phyloP scores from a whole-genome alignment of 2,888 invertebrate genomes.

The Drosophila percnosoma region DNA sequence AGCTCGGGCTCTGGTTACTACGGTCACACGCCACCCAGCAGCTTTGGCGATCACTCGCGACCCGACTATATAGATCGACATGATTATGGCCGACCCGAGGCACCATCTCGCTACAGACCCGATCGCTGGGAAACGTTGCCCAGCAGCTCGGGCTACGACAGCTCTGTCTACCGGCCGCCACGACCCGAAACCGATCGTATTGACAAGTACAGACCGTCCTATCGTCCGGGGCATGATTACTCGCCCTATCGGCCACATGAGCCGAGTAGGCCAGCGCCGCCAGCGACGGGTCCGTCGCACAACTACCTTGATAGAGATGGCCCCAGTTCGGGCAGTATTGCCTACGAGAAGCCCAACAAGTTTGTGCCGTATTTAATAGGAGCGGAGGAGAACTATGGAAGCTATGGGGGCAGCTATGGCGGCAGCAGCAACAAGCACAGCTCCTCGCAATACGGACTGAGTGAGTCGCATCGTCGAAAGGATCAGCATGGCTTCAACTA shows the following conservation, averaged over 20 bases:
- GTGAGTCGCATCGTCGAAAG: constrained; percentile 82
- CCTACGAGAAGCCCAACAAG: constrained; percentile 80
- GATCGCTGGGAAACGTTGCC: constrained; percentile 83
- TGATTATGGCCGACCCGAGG: constrained; percentile 73
- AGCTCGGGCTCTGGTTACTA: constrained; percentile 74
- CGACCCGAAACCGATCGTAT: constrained; percentile 73
- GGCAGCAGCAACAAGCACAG: constrained; percentile 84
- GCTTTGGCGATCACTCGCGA: constrained; percentile 75
- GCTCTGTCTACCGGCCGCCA: constrained; percentile 68
- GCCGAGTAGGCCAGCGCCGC: constrained; percentile 47
- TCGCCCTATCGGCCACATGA: constrained; percentile 81
- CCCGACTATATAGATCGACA: constrained; percentile 83
- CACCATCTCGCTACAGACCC: constrained; percentile 70
- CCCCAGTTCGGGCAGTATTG: constrained; percentile 60
- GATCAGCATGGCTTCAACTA: constrained; percentile 84
- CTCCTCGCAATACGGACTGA: constrained; percentile 86
- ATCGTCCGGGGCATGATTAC: constrained; percentile 79
- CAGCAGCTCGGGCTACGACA: constrained; percentile 82
- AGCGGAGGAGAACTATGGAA: constrained; percentile 86
- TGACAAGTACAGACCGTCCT: constrained; percentile 81
- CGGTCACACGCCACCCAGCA: constrained; percentile 82
- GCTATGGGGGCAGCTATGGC: constrained; percentile 88
- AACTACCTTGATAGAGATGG: constrained; percentile 82
- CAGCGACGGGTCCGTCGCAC: constrained; percentile 62
- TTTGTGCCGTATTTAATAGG: constrained; percentile 87